Base-by-base conservation (phyloP, 2,113 vertebrate species). In the Otolemur garnettii region DNA sequence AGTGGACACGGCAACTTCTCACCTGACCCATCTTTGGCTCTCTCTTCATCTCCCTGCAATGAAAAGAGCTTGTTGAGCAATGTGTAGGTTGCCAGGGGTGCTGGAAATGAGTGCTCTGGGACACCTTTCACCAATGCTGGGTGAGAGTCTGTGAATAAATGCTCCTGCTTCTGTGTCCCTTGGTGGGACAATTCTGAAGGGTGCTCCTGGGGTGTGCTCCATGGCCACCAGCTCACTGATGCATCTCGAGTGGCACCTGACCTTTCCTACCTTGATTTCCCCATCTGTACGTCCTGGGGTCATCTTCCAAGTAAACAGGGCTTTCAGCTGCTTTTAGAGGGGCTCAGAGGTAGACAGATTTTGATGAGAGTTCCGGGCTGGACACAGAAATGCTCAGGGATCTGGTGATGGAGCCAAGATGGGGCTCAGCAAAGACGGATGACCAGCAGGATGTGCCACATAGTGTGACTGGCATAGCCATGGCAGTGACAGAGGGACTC, bases 11-110 rank as follows among this genome's bases (percentile, higher is more conserved):
- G 22, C 55, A 71, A 19, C 45, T 78, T 96, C 71, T 55, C 5
- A 77, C 13, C 18, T 35, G n/a, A 12, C 38, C 9, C 38, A 60
- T 72, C 53, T 38, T 28, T 0, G 1, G 74, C 30, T 84, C 38
- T 83, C 35, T 83, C 64, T 7, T 96, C 93, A 24, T 71, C 72
- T 59, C 42, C n/a, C 45, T 94, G 55, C 22, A 92, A 53, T 7
- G 6, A 74, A 66, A 55, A 71, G 35, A 53, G 6, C 68, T 89
- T 85, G 30, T 88, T 83, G 19, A 42, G 55, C 2, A 33, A 38
- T 11, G 38, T 30, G 9, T 59, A 72, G 42, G 62, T n/a, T 92
- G 30, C 4, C 14, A 1, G 30, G 77, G 78, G 81, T 66, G 62
- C 55, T 59, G n/a, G 33, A 28, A 60, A 68, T n/a, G 35, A 64